Evolutionary conservation across 2,113 vertebrate genomes (phyloP).

Genomic region (Leptodactylus fuscus): DNA sequence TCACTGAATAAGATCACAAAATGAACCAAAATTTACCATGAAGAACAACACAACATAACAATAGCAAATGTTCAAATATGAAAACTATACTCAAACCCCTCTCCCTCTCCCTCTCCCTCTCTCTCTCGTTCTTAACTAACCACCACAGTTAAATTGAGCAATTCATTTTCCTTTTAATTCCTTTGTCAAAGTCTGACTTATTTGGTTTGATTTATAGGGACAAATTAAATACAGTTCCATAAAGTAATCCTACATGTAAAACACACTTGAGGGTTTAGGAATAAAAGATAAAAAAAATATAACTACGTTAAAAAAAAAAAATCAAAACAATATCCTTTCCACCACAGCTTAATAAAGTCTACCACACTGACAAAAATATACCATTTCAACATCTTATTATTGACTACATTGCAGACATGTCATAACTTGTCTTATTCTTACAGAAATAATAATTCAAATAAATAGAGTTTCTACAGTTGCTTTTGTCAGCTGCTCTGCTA

Average conservation of each 20-base stretch:
- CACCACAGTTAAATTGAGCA: no score
- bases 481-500: neutral
- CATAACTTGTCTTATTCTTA: slow-evolving; percentile 75
- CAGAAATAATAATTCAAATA: slow-evolving; percentile 1
- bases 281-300: neutral
- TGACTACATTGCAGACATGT: slow-evolving; percentile 79
- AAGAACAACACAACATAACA: no score
- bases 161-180: no score
- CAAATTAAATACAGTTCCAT: neutral
- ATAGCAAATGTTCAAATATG: no score
- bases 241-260: neutral
- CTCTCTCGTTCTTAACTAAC: no score
- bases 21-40: no score
- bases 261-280: neutral
- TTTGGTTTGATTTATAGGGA: neutral
- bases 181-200: neutral
- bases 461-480: neutral
- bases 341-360: slow-evolving; percentile 79
- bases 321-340: slow-evolving; percentile 75
- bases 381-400: slow-evolving; percentile 77
- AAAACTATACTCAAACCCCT: no score
- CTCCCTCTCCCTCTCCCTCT: no score
- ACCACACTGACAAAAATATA: slow-evolving; percentile 76
- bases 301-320: neutral
- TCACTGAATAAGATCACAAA: no score